Conservation (phyloP, 2,797 vertebrate species). For the Arnoldichthys spilopterus region DNA sequence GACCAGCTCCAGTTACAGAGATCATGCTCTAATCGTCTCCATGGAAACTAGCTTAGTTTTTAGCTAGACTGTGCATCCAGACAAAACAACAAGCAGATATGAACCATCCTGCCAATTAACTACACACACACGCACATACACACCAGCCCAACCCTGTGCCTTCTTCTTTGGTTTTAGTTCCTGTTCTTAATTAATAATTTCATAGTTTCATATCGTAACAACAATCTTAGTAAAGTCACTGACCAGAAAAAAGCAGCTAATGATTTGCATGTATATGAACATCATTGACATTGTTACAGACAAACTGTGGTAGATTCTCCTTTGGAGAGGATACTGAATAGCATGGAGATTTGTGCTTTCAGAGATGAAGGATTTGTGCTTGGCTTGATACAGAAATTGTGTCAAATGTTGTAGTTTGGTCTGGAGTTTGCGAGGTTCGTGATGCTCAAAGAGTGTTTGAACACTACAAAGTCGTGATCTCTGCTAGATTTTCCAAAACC, state of each 20-base stretch:
- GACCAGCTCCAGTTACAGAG: constrained; percentile 40
- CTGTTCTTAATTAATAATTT: constrained; percentile 26
- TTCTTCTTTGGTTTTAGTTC: constrained; percentile 8
- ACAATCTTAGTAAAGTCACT: not conserved
- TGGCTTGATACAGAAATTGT: not conserved
- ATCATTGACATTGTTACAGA: constrained; percentile 10
- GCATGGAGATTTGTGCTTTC: constrained; percentile 2
- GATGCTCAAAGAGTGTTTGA: not conserved
- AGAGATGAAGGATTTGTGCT: constrained; percentile 12
- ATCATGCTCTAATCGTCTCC: constrained; percentile 44
- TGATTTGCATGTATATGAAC: constrained; percentile 34
- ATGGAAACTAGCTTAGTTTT: constrained; percentile 53
- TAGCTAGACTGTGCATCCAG: constrained; percentile 35
- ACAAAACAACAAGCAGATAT: constrained; percentile 31
- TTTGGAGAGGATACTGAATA: not conserved
- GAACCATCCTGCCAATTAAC: constrained; percentile 36
- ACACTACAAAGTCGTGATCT: not conserved
- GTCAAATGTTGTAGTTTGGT: not conserved
- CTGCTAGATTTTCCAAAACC: too few relatives aligned
- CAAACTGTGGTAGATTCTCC: not conserved
- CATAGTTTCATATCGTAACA: not conserved
- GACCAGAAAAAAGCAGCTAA: constrained; percentile 3
- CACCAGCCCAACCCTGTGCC: not conserved
- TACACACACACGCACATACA: not conserved
- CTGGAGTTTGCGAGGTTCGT: not conserved